These are phyloP conservation scores for Pyxicephalus adspersus DNA, from an alignment of 2,113 vertebrate species.

Conservation along the genomic window DNA sequence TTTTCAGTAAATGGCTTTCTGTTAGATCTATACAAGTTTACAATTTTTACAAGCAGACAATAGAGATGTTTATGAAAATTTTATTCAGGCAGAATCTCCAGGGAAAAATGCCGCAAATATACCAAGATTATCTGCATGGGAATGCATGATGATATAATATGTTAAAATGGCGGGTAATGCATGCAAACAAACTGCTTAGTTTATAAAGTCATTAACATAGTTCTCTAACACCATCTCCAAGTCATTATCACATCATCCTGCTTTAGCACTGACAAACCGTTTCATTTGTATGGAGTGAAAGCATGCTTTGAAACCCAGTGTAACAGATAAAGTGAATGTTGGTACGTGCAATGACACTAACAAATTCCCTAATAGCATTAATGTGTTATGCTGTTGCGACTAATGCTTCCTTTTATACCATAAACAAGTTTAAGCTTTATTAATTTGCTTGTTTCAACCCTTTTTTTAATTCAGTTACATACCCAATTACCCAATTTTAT, in stretches of 20 bases:
- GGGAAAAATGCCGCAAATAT: not conserved
- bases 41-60: not conserved
- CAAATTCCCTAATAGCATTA: constrained; percentile 11
- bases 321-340: not conserved
- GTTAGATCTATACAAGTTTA: not conserved
- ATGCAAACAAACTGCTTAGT: constrained; percentile 1
- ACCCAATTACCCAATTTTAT: constrained; percentile 24
- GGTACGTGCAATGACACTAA: constrained; percentile 10
- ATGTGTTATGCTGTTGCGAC: constrained; percentile 14
- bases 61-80: not conserved
- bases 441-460: not conserved
- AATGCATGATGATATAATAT: constrained; percentile 8
- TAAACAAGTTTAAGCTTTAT: constrained; percentile 1
- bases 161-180: constrained; percentile 9
- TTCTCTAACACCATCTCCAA: not conserved
- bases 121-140: not conserved
- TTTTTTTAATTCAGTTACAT: not conserved
- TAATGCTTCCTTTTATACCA: not conserved
- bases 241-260: constrained; percentile 19
- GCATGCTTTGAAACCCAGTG: not conserved
- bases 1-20: too few species aligned
- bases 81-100: not conserved
- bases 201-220: constrained; percentile 20
- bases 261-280: constrained; percentile 4
- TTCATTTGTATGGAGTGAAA: constrained; percentile 2